Percentiles rank a stretch among this genome's conserved stretches.
phyloP scores from a whole-genome alignment of 2,113 vertebrate species.

The Poeciliopsis occidentalis region DNA sequence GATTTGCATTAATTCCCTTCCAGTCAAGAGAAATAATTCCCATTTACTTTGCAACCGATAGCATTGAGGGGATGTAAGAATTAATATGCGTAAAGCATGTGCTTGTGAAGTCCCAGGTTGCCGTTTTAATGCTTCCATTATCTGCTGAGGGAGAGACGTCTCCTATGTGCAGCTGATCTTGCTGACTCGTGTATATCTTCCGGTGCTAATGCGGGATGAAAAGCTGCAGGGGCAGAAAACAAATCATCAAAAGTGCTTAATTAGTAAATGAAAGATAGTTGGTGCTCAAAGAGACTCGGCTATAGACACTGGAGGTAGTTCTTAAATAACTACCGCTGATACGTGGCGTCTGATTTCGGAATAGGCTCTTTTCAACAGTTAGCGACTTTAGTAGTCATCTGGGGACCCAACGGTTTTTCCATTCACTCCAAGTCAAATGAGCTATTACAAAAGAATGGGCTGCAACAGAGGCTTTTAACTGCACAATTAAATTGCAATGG shows the following conservation, averaged over 20 bases:
- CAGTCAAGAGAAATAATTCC: conserved; percentile 13
- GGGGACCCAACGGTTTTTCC: conserved; percentile 63
- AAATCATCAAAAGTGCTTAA: conserved; percentile 27
- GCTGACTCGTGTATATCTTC: conserved; percentile 42
- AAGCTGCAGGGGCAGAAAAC: conserved; percentile 17
- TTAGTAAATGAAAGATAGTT: conserved; percentile 42
- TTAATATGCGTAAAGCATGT: conserved; percentile 60
- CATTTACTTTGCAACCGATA: conserved; percentile 10
- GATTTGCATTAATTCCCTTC: conserved; percentile 3
- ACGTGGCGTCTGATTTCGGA: background rate
- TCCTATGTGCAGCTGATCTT: conserved; percentile 47
- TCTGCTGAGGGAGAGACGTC: conserved; percentile 49
- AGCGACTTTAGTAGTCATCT: conserved; percentile 50
- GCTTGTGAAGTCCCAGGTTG: conserved; percentile 59
- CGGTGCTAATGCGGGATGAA: conserved; percentile 7
- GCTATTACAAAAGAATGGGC: conserved; percentile 67
- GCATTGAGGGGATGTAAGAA: conserved; percentile 35
- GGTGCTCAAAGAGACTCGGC: conserved; percentile 12
- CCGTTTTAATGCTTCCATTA: conserved; percentile 65
- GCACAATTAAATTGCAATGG: conserved; percentile 80
- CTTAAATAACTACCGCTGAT: conserved; percentile 18
- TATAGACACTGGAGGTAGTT: conserved; percentile 31
- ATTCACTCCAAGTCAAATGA: conserved; percentile 64
- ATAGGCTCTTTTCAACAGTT: conserved; percentile 37
- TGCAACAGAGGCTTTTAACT: conserved; percentile 73